These are phyloP conservation scores for Entomobrya multifasciata DNA, from an alignment of 2,888 invertebrate genomes.

Conservation along the genomic window DNA sequence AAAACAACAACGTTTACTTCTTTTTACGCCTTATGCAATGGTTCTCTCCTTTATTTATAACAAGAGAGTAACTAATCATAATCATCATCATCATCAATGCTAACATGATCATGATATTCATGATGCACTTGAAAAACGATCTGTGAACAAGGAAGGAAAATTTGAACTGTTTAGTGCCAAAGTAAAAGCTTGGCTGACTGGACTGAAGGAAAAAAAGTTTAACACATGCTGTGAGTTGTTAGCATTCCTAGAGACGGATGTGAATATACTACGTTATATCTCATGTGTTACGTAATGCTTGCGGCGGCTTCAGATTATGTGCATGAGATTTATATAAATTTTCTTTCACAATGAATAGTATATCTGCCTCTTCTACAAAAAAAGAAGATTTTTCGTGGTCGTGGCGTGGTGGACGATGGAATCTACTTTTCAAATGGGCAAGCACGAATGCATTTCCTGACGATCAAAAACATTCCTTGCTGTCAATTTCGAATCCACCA, in stretches of 20 bases:
- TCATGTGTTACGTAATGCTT: slow-evolving; percentile 42
- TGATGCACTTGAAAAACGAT: slow-evolving; percentile 65
- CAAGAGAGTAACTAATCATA: slow-evolving; percentile 55
- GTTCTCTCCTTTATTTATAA: slow-evolving; percentile 54
- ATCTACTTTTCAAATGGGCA: slow-evolving; percentile 60
- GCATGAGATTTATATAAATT: background rate
- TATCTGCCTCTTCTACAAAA: background rate
- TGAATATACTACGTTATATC: slow-evolving; percentile 2
- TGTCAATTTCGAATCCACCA: slow-evolving; percentile 55
- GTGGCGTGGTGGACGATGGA: slow-evolving; percentile 37
- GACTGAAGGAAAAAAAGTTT: slow-evolving; percentile 52
- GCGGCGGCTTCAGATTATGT: slow-evolving; percentile 28
- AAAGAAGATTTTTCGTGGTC: background rate
- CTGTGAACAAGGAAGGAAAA: slow-evolving; percentile 66
- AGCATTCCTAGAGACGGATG: slow-evolving; percentile 70
- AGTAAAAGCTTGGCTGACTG: background rate
- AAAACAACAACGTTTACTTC: slow-evolving; percentile 19
- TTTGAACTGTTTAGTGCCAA: slow-evolving; percentile 50
- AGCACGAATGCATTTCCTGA: slow-evolving; percentile 49
- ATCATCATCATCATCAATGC: slow-evolving; percentile 35
- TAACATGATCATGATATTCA: slow-evolving; percentile 31
- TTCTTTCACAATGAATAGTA: background rate
- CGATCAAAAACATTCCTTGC: slow-evolving; percentile 48
- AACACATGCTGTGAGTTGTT: slow-evolving; percentile 73
- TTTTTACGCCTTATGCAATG: slow-evolving; percentile 52